Evolutionary conservation across 2,113 vertebrate species (phyloP).

Genomic region (Megaceryle maxima): DNA sequence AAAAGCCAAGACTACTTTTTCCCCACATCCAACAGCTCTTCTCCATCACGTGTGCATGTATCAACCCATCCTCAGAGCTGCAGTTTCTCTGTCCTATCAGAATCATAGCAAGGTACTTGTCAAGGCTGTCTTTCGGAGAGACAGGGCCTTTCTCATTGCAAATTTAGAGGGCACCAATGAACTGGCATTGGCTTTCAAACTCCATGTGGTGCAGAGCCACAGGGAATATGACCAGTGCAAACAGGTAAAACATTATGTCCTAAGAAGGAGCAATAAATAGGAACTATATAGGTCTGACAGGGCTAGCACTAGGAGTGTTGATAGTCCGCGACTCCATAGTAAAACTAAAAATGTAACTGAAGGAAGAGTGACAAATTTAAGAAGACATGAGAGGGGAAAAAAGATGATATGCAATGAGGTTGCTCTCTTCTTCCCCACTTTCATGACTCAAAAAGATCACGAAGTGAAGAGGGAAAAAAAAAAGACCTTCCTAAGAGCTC

Average conservation of each 20-base stretch:
- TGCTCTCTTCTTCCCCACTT: background rate
- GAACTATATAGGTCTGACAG: background rate
- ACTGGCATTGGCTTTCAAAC: background rate
- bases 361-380: background rate
- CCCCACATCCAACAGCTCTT: background rate
- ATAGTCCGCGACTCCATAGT: background rate
- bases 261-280: background rate
- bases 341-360: background rate
- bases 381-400: background rate
- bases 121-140: rapidly evolving
- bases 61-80: rapidly evolving
- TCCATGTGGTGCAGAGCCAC: background rate
- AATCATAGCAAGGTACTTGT: rapidly evolving
- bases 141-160: rapidly evolving
- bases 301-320: background rate
- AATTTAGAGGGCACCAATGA: background rate
- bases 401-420: background rate
- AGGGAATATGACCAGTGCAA: background rate
- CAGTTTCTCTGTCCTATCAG: background rate
- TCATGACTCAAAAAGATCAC: background rate
- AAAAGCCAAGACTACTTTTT: background rate
- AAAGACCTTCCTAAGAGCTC: background rate
- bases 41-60: rapidly evolving
- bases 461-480: background rate
- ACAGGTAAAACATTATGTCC: background rate